These are phyloP conservation scores for Papilio glaucus DNA, from an alignment of 1,140 invertebrate genomes.

Conservation along the genomic window DNA sequence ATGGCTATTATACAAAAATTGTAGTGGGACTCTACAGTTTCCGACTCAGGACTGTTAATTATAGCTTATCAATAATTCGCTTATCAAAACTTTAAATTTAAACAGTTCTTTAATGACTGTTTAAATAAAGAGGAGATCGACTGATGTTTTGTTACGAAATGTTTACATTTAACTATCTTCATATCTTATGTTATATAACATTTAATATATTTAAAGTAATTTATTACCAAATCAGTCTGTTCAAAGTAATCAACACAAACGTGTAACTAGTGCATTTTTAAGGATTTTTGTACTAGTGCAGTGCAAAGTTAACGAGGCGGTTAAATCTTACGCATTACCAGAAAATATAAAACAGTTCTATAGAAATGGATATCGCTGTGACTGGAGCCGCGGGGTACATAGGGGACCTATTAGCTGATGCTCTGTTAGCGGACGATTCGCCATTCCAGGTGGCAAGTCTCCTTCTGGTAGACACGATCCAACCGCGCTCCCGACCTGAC, in stretches of 20 bases:
- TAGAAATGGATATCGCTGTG: conserved; percentile 65
- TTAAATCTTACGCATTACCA: neutral
- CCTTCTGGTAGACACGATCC: conserved; percentile 49
- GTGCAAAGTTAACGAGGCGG: too few relatives aligned
- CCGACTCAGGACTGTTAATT: neutral
- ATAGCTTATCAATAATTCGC: conserved; percentile 8
- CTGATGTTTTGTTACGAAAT: conserved; percentile 7
- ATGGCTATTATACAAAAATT: neutral
- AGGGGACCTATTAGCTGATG: conserved; percentile 56
- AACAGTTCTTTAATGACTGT: neutral
- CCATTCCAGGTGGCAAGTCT: conserved; percentile 52
- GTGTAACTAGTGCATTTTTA: too few relatives aligned
- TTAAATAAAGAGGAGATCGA: neutral
- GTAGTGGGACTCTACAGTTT: neutral
- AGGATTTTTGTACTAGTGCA: neutral
- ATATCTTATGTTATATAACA: conserved; percentile 15
- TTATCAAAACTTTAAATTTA: neutral
- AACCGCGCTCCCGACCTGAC: conserved; percentile 42
- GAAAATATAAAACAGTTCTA: neutral
- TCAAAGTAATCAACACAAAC: too few relatives aligned
- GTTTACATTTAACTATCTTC: conserved; percentile 32
- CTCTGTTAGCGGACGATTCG: conserved; percentile 46
- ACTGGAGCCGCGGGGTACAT: conserved; percentile 71
- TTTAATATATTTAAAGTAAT: neutral
- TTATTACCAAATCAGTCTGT: neutral